These are phyloP conservation scores for Leguminivora glycinivorella DNA, from an alignment of 1,140 invertebrate genomes.

Conservation along the genomic window DNA sequence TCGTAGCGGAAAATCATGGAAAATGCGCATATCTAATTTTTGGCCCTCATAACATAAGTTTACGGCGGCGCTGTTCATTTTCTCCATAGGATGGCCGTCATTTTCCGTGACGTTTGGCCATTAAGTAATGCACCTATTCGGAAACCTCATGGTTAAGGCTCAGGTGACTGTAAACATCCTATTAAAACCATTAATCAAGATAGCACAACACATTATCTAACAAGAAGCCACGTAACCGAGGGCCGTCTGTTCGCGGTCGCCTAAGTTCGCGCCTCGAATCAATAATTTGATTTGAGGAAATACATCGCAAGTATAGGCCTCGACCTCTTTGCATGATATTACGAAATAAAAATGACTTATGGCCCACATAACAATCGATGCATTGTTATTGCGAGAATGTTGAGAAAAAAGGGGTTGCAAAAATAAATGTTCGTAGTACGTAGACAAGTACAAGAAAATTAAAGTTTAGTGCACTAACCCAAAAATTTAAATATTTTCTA, in stretches of 20 bases:
- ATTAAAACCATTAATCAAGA: not conserved
- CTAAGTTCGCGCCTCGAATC: constrained; percentile 50
- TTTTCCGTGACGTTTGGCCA: too few species aligned
- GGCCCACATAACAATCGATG: constrained; percentile 31
- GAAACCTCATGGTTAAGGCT: too few species aligned
- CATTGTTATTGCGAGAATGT: not conserved
- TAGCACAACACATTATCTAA: constrained; percentile 16
- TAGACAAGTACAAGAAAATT: not conserved
- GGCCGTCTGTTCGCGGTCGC: constrained; percentile 48
- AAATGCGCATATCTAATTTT: too few species aligned
- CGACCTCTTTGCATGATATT: constrained; percentile 62
- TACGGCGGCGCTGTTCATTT: too few species aligned
- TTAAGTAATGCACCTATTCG: too few species aligned
- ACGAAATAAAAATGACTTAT: constrained; percentile 48
- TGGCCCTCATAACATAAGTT: too few species aligned
- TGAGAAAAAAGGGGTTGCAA: not conserved
- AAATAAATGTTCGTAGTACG: not conserved
- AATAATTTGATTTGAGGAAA: constrained; percentile 62
- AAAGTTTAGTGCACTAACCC: not conserved
- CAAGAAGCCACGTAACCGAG: constrained; percentile 48
- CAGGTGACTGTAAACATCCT: too few species aligned
- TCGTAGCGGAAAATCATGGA: too few species aligned
- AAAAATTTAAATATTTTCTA: too few species aligned
- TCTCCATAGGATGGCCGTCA: too few species aligned
- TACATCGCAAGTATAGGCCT: constrained; percentile 50